Base-by-base conservation (phyloP, 2,797 vertebrate species). In the Sciaenops ocellatus region DNA sequence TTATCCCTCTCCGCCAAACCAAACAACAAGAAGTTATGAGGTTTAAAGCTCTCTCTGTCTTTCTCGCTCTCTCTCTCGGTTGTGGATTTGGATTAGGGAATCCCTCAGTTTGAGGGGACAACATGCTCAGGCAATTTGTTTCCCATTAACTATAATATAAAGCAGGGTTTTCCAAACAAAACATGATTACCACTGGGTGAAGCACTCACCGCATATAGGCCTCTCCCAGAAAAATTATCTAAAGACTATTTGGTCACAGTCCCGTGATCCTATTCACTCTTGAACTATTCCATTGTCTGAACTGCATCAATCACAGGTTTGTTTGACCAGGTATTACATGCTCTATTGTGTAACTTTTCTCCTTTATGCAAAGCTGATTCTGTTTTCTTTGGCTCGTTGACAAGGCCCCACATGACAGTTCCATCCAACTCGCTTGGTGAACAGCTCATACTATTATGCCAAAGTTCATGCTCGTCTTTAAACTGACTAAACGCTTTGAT, bases 291-390 rank as follows among this genome's bases (percentile, higher is more conserved):
- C 73, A 83, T 90, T 89, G 88, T 93, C 77, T 86, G 74, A 79
- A 75, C 63, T 41, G 73, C 88, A 89, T 91, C 87, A 87, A 78
- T 93, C 90, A 91, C 68, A 69, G 69, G 78, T 85, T 90, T 93
- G 83, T 95, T 96, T 95, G 93, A 94, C 87, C 87, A 91, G 89
- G 87, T 92, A 93, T 93, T 83, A 90, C 77, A 26, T 56, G 64
- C 73, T 83, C 80, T 85, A 87, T 93, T 93, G 91, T 91, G 79
- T 81, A 90, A 88, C 84, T 70, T 79, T 79, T 85, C 78, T 85
- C 72, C 67, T 80, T 79, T 79, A 83, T 87, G 82, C 71, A 85
- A 86, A 87, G 88, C 84, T 50, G 63, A 86, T 90, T 89, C 80
- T 90, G 86, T 90, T 93, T 92, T 91, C 67, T 80, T 90, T 93